A percentile compares a stretch with the other conserved stretches of the same genome.
Evolutionary conservation across 2,797 vertebrate species (phyloP).

Genomic region (Eulemur albifrons): DNA sequence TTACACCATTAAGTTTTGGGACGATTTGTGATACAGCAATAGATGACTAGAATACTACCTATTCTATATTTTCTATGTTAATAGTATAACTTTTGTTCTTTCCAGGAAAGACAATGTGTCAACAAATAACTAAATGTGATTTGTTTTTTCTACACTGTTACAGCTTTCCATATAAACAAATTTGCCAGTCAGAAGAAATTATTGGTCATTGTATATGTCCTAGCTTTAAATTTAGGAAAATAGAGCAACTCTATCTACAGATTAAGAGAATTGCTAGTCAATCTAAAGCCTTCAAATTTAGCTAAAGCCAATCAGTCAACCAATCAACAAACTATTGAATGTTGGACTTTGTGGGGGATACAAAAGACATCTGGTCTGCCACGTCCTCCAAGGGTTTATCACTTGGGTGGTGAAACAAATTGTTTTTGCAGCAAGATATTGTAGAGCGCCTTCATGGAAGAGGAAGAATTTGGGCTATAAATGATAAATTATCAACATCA

Average conservation of each 20-base stretch:
- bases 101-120: not conserved
- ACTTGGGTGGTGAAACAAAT: not conserved
- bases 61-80: not conserved
- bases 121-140: not conserved
- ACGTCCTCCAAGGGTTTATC: not conserved
- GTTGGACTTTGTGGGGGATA: not conserved
- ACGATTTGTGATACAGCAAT: not conserved
- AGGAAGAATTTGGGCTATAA: not conserved
- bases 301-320: not conserved
- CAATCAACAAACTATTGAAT: not conserved
- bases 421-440: not conserved
- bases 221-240: slow-evolving; percentile 42
- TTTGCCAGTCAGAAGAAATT: not conserved
- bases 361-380: not conserved
- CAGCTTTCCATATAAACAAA: not conserved
- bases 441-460: not conserved
- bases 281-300: slow-evolving; percentile 5
- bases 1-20: not conserved
- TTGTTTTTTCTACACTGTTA: not conserved
- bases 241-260: not conserved
- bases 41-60: not conserved
- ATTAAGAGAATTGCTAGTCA: slow-evolving; percentile 14
- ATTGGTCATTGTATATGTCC: not conserved
- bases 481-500: slow-evolving; percentile 29
- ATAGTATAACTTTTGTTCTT: not conserved